Conservation (phyloP, 1,140 invertebrate genomes). For the Hylyphantes graminicola region DNA sequence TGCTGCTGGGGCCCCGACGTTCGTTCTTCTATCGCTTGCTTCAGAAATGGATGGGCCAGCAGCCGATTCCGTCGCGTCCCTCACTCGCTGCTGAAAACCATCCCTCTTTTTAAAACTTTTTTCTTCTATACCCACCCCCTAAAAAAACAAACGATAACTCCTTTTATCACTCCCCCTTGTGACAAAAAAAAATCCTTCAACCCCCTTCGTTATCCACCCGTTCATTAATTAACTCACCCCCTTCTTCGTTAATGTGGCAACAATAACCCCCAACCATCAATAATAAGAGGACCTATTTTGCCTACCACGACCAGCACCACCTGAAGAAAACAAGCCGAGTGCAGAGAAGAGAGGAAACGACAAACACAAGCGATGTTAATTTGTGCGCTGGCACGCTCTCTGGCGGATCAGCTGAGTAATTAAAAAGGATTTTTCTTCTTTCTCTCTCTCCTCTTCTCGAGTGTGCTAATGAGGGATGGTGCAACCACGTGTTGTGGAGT, state of each 20-base stretch:
- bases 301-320: no score
- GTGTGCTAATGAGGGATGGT: constrained; percentile 52
- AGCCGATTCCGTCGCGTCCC: constrained; percentile 24
- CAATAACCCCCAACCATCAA: no score
- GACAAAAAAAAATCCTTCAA: background rate
- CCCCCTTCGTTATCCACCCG: background rate
- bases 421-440: constrained; percentile 51
- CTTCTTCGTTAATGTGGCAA: constrained; percentile 8
- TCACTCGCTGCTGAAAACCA: background rate
- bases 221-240: constrained; percentile 43
- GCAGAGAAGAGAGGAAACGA: constrained; percentile 7
- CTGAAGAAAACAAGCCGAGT: background rate
- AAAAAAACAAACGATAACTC: constrained; percentile 13
- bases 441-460: constrained; percentile 3
- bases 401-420: constrained; percentile 58
- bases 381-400: constrained; percentile 58
- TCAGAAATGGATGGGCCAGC: constrained; percentile 42
- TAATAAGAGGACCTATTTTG: no score
- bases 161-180: constrained; percentile 1
- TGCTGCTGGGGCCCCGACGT: constrained; percentile 2
- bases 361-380: constrained; percentile 41
- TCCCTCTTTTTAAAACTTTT: background rate
- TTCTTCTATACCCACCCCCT: background rate
- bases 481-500: constrained; percentile 51
- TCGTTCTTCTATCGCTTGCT: constrained; percentile 41